A percentile compares a stretch with the other conserved stretches of the same genome.
Conservation (phyloP, 2,113 vertebrate species). For the Antennarius striatus region DNA sequence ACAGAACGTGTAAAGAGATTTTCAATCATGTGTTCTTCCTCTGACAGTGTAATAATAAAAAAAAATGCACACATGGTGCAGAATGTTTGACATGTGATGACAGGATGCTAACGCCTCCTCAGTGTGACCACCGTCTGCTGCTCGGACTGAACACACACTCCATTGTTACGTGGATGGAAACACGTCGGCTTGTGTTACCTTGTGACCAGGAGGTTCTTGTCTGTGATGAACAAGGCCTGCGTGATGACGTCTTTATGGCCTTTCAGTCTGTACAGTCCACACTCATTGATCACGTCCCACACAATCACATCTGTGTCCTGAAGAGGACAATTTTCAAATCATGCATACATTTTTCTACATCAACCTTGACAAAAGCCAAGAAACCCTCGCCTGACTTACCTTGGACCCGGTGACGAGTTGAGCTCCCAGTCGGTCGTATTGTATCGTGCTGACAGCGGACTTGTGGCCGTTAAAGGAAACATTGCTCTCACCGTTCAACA, state of each 20-base stretch:
- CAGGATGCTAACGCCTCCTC: too few species aligned
- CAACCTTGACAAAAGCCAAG: neutral
- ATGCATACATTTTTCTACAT: too few species aligned
- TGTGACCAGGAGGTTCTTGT: constrained; percentile 90
- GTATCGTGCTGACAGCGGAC: constrained; percentile 86
- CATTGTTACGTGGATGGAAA: too few species aligned
- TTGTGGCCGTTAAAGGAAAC: constrained; percentile 95
- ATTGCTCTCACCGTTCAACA: constrained; percentile 86
- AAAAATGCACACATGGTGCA: too few species aligned
- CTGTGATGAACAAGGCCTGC: constrained; percentile 86
- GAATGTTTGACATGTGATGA: too few species aligned
- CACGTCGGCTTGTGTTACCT: constrained; percentile 78
- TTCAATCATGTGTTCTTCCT: too few species aligned
- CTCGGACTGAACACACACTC: too few species aligned
- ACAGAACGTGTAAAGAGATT: too few species aligned
- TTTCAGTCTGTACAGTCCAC: constrained; percentile 90
- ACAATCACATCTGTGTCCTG: constrained; percentile 96
- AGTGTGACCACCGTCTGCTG: too few species aligned
- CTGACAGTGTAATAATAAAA: too few species aligned
- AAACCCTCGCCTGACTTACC: constrained; percentile 65
- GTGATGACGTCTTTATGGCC: constrained; percentile 95
- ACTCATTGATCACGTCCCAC: constrained; percentile 98
- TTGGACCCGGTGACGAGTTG: constrained; percentile 91
- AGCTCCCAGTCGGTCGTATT: constrained; percentile 89
- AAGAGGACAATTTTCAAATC: neutral